Percentiles rank a stretch among this genome's conserved stretches.
Conservation (phyloP, 1,140 invertebrate species). For the Mizuhopecten yessoensis region DNA sequence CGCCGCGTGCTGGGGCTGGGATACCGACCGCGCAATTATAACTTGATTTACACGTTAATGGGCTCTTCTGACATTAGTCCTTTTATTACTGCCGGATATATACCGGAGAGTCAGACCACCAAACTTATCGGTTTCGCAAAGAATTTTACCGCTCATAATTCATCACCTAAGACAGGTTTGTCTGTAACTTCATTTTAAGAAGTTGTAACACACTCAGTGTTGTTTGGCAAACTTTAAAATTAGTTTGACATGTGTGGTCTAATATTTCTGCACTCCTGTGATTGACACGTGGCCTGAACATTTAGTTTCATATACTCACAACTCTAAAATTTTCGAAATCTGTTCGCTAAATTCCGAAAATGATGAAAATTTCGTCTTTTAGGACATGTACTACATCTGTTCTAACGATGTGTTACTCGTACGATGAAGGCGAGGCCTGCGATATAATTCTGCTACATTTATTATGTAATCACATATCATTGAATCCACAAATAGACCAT, state of each 20-base stretch:
- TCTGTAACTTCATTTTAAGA: background rate
- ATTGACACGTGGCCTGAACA: background rate
- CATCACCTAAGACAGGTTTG: background rate
- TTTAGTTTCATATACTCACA: background rate
- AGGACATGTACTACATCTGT: no score
- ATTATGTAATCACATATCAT: no score
- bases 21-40: constrained; percentile 25
- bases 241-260: constrained; percentile 32
- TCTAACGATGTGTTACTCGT: no score
- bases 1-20: background rate
- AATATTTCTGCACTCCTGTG: background rate
- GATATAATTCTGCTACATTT: no score
- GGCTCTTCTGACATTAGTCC: background rate
- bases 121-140: constrained; percentile 28
- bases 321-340: background rate
- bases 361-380: background rate
- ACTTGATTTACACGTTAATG: constrained; percentile 28
- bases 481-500: no score
- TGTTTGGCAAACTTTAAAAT: constrained; percentile 1
- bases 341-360: background rate
- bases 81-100: constrained; percentile 16
- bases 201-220: background rate
- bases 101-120: background rate
- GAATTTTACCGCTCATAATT: constrained; percentile 24
- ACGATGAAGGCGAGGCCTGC: no score